These are phyloP conservation scores for Epirrhoe alternata DNA, from an alignment of 2,888 invertebrate species.

Conservation along the genomic window DNA sequence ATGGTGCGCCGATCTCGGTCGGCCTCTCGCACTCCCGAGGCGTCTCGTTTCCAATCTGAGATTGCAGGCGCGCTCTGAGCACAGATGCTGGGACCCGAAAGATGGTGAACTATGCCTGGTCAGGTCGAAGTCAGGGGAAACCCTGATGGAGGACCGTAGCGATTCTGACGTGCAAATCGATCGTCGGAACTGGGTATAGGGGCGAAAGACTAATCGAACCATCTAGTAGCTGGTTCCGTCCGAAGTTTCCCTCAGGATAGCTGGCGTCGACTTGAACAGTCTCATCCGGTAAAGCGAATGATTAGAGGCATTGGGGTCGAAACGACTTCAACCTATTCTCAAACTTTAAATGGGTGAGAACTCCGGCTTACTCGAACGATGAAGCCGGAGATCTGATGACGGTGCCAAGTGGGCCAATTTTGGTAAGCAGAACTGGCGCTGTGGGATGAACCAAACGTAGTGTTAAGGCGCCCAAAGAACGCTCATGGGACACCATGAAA, in stretches of 20 bases:
- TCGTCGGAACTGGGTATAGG: conserved; percentile 91
- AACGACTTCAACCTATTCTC: conserved; percentile 90
- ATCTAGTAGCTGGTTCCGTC: conserved; percentile 91
- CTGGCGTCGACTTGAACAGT: conserved; percentile 81
- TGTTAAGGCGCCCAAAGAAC: conserved; percentile 88
- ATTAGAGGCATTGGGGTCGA: conserved; percentile 89
- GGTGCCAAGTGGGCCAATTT: conserved; percentile 72
- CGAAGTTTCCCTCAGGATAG: conserved; percentile 92
- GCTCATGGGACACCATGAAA: conserved; percentile 66
- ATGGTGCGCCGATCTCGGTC: conserved; percentile 69
- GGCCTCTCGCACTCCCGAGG: conserved; percentile 84
- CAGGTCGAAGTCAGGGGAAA: conserved; percentile 89
- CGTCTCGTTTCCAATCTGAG: conserved; percentile 77
- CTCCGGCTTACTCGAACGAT: conserved; percentile 84
- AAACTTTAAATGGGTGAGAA: conserved; percentile 91
- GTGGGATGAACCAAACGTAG: conserved; percentile 82
- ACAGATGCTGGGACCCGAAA: conserved; percentile 84
- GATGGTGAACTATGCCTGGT: conserved; percentile 89
- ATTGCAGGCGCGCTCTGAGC: conserved; percentile 85
- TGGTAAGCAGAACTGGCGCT: conserved; percentile 93
- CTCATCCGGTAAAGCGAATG: conserved; percentile 91
- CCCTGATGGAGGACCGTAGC: conserved; percentile 89
- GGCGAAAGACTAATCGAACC: conserved; percentile 90
- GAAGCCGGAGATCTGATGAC: conserved; percentile 83
- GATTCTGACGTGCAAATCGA: conserved; percentile 92